Percentiles rank a stretch among this genome's conserved stretches.
These are phyloP conservation scores for Muntiacus reevesi DNA, from an alignment of 2,113 vertebrate genomes.

Conservation along the genomic window DNA sequence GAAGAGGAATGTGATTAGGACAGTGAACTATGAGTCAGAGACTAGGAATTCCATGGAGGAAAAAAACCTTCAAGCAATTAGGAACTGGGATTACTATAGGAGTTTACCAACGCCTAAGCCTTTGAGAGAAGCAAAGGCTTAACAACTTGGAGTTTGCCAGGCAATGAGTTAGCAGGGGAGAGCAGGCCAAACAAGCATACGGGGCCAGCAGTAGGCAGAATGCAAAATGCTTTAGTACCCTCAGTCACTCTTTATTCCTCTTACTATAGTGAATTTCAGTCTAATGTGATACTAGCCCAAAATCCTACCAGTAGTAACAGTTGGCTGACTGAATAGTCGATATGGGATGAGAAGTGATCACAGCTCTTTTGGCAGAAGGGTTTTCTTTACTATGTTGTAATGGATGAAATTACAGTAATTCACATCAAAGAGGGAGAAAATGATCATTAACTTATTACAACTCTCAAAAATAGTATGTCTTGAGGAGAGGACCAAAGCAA, in stretches of 20 bases:
- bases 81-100: background rate
- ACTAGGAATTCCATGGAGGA: background rate
- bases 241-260: background rate
- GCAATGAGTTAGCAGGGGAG: background rate
- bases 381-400: constrained; percentile 17
- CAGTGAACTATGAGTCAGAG: constrained; percentile 11
- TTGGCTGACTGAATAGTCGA: background rate
- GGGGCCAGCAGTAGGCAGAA: background rate
- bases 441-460: background rate
- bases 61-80: background rate
- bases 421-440: background rate
- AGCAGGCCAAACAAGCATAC: background rate
- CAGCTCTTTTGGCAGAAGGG: background rate
- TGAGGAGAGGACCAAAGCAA: background rate
- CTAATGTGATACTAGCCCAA: background rate
- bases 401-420: background rate
- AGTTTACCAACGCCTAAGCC: background rate
- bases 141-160: background rate
- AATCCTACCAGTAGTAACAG: background rate
- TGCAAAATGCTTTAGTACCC: background rate
- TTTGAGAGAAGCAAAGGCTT: background rate
- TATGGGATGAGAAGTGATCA: background rate
- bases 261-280: background rate
- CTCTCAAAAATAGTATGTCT: constrained; percentile 2
- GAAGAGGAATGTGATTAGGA: background rate